These are phyloP conservation scores for Drosophila ambigua DNA, from an alignment of 1,140 invertebrate species.

Conservation along the genomic window DNA sequence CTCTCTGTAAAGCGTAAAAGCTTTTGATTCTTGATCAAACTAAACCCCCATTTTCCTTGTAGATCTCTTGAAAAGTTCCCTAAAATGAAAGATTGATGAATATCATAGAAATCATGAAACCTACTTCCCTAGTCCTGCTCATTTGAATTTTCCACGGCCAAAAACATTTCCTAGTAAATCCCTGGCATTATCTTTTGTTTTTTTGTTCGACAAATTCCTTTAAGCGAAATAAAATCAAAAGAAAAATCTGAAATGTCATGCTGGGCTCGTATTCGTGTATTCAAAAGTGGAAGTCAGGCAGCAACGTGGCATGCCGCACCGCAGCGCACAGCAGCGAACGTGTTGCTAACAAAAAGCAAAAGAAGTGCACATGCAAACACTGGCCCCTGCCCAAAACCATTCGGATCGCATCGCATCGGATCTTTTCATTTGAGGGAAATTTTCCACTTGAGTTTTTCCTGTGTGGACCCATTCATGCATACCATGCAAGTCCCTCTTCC, in stretches of 20 bases:
- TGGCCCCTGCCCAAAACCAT: conserved; percentile 6
- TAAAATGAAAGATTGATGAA: too few relatives aligned
- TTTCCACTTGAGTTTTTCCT: conserved; percentile 75
- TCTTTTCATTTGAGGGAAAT: conserved; percentile 50
- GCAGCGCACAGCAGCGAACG: conserved; percentile 35
- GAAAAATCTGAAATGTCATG: conserved; percentile 70
- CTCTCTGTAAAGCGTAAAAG: not conserved
- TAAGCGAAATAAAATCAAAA: conserved; percentile 25
- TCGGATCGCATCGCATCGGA: conserved; percentile 26
- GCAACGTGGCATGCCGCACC: conserved; percentile 25
- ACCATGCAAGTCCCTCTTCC: conserved; percentile 58
- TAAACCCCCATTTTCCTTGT: not conserved
- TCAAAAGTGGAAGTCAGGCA: conserved; percentile 42
- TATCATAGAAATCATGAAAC: too few relatives aligned
- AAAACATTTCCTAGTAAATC: conserved; percentile 32
- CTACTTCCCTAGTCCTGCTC: not conserved
- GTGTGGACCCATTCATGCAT: conserved; percentile 56
- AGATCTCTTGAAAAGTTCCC: not conserved
- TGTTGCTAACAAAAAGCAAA: conserved; percentile 71
- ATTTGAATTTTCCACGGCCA: conserved; percentile 7
- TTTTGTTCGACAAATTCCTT: conserved; percentile 35
- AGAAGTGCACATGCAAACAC: conserved; percentile 38
- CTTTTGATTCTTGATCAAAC: too few relatives aligned
- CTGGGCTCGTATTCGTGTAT: conserved; percentile 30
- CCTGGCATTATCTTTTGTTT: conserved; percentile 9